phyloP scores from a whole-genome alignment of 2,113 vertebrate species.

The Alexandromys fortis region DNA sequence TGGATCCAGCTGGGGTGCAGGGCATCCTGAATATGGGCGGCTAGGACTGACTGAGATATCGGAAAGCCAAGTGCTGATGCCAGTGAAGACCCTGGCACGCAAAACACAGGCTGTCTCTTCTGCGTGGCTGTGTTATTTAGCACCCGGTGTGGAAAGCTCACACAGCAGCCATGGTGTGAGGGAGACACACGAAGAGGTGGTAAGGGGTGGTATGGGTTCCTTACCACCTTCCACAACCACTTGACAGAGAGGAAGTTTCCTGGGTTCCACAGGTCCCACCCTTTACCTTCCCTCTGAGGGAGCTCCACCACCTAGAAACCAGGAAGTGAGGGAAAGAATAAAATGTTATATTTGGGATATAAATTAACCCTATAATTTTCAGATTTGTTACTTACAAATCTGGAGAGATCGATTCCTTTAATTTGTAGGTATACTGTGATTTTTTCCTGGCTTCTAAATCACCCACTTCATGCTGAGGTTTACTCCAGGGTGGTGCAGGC shows the following conservation, averaged over 20 bases:
- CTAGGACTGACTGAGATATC: constrained; percentile 53
- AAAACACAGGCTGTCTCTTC: constrained; percentile 58
- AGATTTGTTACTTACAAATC: not conserved
- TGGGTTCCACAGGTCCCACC: not conserved
- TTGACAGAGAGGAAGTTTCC: rapidly evolving
- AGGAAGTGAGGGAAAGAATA: not conserved
- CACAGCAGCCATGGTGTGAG: not conserved
- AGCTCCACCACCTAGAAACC: rapidly evolving
- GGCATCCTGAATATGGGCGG: constrained; percentile 56
- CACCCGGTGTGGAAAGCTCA: not conserved
- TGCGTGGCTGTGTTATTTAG: not conserved
- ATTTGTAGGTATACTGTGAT: not conserved
- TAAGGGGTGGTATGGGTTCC: not conserved
- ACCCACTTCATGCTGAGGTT: not conserved
- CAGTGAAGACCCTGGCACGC: not conserved
- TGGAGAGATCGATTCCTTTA: not conserved
- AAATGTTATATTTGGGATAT: not conserved
- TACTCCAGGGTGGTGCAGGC: not conserved
- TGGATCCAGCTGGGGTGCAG: constrained; percentile 1
- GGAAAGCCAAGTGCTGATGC: constrained; percentile 66
- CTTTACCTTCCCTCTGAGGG: rapidly evolving
- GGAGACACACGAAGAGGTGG: no score
- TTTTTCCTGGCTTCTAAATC: not conserved
- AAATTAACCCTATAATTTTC: not conserved
- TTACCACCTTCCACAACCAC: not conserved